Evolutionary conservation across 1,140 invertebrate species (phyloP).

Genomic region (Drosophila murphyi): DNA sequence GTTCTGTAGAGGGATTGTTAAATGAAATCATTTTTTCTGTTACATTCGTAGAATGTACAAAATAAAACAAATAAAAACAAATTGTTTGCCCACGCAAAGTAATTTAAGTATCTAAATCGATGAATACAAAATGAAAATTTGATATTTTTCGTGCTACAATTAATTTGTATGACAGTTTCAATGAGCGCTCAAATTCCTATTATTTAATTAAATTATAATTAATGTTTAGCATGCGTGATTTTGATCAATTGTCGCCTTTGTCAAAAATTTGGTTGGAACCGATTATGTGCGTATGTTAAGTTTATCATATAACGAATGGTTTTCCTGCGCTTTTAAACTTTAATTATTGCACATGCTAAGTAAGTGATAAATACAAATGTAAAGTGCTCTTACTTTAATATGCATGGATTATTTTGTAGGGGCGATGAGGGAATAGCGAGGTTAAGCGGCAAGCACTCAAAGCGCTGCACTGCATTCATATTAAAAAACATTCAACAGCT

Average conservation of each 20-base stretch:
- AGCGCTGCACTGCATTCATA: slow-evolving; percentile 41
- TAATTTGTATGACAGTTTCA: too few relatives aligned
- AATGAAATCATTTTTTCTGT: too few relatives aligned
- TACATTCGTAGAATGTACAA: too few relatives aligned
- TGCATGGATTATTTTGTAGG: background rate
- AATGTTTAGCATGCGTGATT: background rate
- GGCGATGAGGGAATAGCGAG: background rate
- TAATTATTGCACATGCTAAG: slow-evolving; percentile 1
- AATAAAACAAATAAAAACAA: too few relatives aligned
- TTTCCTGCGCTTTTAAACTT: background rate
- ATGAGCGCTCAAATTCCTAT: too few relatives aligned
- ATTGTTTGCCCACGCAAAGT: too few relatives aligned
- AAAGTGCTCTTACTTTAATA: slow-evolving; percentile 37
- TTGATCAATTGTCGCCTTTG: background rate
- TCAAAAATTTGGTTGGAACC: background rate
- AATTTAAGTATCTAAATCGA: too few relatives aligned
- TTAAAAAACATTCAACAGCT: slow-evolving; percentile 20
- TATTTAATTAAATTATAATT: background rate
- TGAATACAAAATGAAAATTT: too few relatives aligned
- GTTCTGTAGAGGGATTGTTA: too few relatives aligned
- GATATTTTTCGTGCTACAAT: too few relatives aligned
- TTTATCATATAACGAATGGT: background rate
- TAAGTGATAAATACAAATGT: slow-evolving; percentile 22
- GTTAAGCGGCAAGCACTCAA: slow-evolving; percentile 43
- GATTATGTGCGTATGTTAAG: background rate